Percentiles rank a stretch among this genome's conserved stretches.
phyloP scores from a whole-genome alignment of 2,888 invertebrate genomes.

The Pemphredon lugubris region DNA sequence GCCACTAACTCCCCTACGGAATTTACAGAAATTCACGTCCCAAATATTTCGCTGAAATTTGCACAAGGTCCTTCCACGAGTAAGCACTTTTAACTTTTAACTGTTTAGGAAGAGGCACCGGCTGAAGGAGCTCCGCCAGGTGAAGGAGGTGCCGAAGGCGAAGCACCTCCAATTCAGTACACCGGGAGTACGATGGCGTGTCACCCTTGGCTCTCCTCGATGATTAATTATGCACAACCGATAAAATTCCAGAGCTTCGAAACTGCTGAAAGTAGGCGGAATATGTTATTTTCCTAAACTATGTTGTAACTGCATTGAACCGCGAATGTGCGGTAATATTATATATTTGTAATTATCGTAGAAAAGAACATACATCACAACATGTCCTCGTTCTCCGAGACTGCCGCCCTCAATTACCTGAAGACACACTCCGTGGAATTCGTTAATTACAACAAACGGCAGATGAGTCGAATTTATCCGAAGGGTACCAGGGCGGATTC shows the following conservation, averaged over 20 bases:
- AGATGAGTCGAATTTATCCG: slow-evolving; percentile 88
- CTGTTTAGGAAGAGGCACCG: slow-evolving; percentile 62
- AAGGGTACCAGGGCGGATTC: slow-evolving; percentile 88
- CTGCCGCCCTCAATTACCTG: slow-evolving; percentile 85
- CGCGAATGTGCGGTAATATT: not conserved
- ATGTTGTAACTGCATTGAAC: not conserved
- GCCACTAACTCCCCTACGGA: too few relatives aligned
- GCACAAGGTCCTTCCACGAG: too few relatives aligned
- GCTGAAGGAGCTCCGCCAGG: slow-evolving; percentile 83
- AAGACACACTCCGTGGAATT: slow-evolving; percentile 87
- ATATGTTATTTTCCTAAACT: not conserved
- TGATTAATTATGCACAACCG: slow-evolving; percentile 88
- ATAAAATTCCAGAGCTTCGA: slow-evolving; percentile 88
- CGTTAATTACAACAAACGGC: slow-evolving; percentile 89
- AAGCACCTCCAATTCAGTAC: slow-evolving; percentile 81
- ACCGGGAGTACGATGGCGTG: slow-evolving; percentile 86
- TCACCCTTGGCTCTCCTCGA: slow-evolving; percentile 86
- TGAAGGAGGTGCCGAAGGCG: slow-evolving; percentile 80
- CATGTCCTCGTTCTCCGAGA: slow-evolving; percentile 88
- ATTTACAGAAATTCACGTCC: too few relatives aligned
- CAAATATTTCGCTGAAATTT: not conserved
- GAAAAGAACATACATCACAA: slow-evolving; percentile 86
- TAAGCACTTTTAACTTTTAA: too few relatives aligned
- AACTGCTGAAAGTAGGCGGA: slow-evolving; percentile 83
- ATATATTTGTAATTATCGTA: slow-evolving; percentile 70